phyloP scores from a whole-genome alignment of 2,797 vertebrate species.

The Tamandua tetradactyla region DNA sequence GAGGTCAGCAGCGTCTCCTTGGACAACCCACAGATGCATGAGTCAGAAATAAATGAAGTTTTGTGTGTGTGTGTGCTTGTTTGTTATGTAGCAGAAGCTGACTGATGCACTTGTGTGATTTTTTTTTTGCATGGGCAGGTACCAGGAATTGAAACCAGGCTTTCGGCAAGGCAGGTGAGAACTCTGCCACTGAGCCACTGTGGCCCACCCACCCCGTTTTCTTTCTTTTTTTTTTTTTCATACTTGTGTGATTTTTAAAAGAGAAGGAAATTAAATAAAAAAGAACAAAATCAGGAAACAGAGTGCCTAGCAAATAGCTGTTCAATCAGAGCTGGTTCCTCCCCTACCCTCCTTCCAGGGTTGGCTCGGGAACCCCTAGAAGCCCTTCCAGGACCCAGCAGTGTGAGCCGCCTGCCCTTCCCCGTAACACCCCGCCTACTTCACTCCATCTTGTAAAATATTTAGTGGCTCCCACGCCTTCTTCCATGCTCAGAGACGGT shows the following conservation, averaged over 20 bases:
- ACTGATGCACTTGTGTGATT: neutral
- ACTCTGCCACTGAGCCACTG: no score
- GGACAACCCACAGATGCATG: neutral
- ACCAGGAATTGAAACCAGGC: no score
- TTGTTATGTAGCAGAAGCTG: neutral
- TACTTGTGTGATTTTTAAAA: neutral
- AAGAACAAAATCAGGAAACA: neutral
- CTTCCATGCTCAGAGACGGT: neutral
- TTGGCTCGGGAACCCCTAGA: neutral
- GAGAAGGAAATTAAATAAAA: neutral
- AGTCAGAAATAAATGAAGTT: neutral
- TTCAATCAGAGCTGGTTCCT: neutral
- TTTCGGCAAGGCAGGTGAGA: no score
- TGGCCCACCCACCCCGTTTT: no score
- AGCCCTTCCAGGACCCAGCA: accelerated
- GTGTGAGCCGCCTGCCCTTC: neutral
- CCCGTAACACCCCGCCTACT: neutral
- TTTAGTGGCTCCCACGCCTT: neutral
- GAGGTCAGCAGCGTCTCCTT: neutral
- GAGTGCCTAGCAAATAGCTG: neutral
- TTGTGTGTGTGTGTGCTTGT: neutral
- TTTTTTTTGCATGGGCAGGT: no score
- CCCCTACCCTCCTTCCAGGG: neutral
- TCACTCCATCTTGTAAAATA: neutral
- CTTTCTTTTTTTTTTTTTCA: no score